Evolutionary conservation across 2,113 vertebrate species (phyloP), one percentile per base, ranked within the genome.

Genomic region (Pipra filicauda): DNA sequence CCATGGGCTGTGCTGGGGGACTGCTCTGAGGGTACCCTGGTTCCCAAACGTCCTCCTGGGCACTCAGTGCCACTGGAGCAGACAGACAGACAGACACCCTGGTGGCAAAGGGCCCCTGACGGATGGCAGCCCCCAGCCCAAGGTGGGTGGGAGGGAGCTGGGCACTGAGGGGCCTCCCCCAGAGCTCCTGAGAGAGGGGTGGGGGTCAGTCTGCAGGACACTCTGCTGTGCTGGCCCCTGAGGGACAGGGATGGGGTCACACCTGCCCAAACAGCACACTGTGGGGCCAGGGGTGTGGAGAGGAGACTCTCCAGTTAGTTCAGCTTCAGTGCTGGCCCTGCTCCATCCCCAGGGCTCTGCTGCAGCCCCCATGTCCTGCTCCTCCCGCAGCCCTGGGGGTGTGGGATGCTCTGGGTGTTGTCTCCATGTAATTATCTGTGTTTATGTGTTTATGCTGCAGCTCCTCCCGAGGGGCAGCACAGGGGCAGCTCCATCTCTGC

Each of bases 21-120:
- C 13, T 39, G 46, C 10, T 3, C 27, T 35, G 12, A 11, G 62
- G 57, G 2, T 11, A 15, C 65, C 7, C 4, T 8, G 4, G 51
- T 31, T 41, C 57, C 71, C 49, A 14, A 11, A 13, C 1, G 15
- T 51, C 41, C 39, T 20, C 15, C 58, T 12, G 67, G 31, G n/a
- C 4, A 1, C 48, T 66, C 11, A 5, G 70, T 15, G 31, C 31
- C 55, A n/a, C 0, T 0, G 51, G 31, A 14, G n/a, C 31, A 33
- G 31, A 30, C 27, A 49, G 65, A 57, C 31, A 33, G 31, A 30
- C 27, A 49, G 65, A 30, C 5, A 43, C 9, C 39, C 16, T 18
- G 17, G 3, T 24, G 3, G 1, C 27, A 6, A 27, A 31, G 23
- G 55, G 16, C 8, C 9, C 26, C 41, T 21, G 35, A 5, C 1